Evolutionary conservation across 2,113 vertebrate species (phyloP).

Genomic region (Isurus oxyrinchus): DNA sequence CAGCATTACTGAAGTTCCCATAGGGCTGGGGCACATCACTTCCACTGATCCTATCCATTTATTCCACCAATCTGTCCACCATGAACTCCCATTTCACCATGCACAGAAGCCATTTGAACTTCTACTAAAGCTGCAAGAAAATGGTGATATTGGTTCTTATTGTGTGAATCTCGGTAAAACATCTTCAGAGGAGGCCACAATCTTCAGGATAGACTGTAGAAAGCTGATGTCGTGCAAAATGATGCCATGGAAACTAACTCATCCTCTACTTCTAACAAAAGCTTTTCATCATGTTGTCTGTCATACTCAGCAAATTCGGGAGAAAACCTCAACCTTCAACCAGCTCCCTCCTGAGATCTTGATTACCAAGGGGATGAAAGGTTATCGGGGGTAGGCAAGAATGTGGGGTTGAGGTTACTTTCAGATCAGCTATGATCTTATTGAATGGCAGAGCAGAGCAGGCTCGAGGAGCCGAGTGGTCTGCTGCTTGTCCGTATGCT

Average conservation of each 20-base stretch:
- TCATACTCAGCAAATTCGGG: background rate
- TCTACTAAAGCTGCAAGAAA: background rate
- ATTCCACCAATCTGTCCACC: background rate
- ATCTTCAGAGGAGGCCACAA: background rate
- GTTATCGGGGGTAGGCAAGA: no score
- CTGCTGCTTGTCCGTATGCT: no score
- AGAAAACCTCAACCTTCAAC: background rate
- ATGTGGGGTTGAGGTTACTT: no score
- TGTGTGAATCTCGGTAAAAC: background rate
- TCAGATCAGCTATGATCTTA: no score
- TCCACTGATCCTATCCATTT: background rate
- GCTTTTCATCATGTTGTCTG: background rate
- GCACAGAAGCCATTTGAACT: background rate
- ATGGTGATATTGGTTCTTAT: background rate
- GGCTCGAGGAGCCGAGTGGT: no score
- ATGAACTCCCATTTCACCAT: no score
- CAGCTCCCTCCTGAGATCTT: background rate
- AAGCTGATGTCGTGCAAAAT: background rate
- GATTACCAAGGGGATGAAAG: no score
- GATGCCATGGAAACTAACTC: background rate
- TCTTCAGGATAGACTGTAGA: background rate
- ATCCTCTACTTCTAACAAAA: background rate
- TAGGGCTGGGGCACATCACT: background rate
- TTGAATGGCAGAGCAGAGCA: no score
- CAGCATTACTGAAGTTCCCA: background rate